Conservation (phyloP, 64 coral and sea anemone genomes). For the Actinia equina region DNA sequence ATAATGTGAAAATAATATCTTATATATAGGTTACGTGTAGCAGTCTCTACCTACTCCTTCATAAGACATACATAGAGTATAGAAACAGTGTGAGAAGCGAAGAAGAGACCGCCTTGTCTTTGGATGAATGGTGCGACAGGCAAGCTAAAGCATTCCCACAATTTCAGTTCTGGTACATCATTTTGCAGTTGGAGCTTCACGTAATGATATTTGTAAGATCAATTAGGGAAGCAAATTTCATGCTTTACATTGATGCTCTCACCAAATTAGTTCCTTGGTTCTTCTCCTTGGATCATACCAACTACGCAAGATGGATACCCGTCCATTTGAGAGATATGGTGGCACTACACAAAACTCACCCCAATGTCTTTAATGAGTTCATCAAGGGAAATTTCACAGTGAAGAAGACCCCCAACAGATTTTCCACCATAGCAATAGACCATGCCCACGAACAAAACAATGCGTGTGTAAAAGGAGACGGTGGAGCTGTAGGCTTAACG, state of each 20-base stretch:
- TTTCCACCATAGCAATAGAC: background rate
- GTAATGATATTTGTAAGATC: background rate
- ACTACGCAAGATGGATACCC: constrained; percentile 30
- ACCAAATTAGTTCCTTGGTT: constrained; percentile 37
- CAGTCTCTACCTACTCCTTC: background rate
- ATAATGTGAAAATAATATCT: no score
- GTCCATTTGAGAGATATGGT: constrained; percentile 34
- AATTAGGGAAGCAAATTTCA: constrained; percentile 13
- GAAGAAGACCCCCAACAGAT: background rate
- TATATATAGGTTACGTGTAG: no score
- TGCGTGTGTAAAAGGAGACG: constrained; percentile 1
- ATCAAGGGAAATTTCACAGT: background rate
- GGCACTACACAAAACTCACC: background rate
- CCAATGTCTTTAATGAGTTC: background rate
- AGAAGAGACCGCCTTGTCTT: background rate
- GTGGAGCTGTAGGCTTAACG: background rate
- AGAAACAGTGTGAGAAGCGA: background rate
- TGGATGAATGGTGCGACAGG: no score
- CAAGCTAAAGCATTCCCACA: no score
- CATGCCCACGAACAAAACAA: constrained; percentile 10
- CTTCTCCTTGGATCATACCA: constrained; percentile 31
- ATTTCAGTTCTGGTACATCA: no score
- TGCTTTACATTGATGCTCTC: constrained; percentile 29
- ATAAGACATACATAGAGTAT: background rate
- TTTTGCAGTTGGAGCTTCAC: no score